Conservation (phyloP, 2,888 invertebrate species). For the Nemotelus nigrinus region DNA sequence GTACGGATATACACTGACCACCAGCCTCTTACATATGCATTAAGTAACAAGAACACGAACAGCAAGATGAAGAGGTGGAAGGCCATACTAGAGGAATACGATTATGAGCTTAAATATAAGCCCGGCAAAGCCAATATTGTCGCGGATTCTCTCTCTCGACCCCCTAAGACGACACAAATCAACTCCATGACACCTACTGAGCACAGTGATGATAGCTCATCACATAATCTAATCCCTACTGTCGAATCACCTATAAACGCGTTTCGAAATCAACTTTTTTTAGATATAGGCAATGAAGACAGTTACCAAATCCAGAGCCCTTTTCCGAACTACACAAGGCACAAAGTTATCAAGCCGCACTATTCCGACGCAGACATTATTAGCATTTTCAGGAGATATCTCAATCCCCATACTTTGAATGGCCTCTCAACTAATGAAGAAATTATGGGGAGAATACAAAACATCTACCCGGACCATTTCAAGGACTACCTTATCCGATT, state of each 20-base stretch:
- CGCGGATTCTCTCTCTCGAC: too few species aligned
- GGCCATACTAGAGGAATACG: too few species aligned
- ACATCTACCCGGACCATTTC: slow-evolving; percentile 6
- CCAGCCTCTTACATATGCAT: too few species aligned
- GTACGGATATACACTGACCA: too few species aligned
- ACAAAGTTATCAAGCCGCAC: neutral
- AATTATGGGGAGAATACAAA: slow-evolving; percentile 6
- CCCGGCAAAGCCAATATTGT: too few species aligned
- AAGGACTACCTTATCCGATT: neutral
- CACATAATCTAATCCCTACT: slow-evolving; percentile 7
- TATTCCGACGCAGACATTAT: neutral
- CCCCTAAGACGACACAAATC: too few species aligned
- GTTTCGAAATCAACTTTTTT: neutral
- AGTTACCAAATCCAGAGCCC: neutral
- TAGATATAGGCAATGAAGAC: neutral
- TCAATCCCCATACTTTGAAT: slow-evolving; percentile 15
- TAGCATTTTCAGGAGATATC: slow-evolving; percentile 16
- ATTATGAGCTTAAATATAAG: too few species aligned
- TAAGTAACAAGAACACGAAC: too few species aligned
- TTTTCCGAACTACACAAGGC: neutral
- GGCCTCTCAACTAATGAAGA: slow-evolving; percentile 8
- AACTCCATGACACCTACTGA: too few species aligned
- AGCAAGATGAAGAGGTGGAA: too few species aligned
- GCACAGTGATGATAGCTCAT: neutral
- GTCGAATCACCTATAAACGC: neutral